Evolutionary conservation across 2,797 vertebrate species (phyloP), one percentile per base, ranked within the genome.

Genomic region (Geotria australis): DNA sequence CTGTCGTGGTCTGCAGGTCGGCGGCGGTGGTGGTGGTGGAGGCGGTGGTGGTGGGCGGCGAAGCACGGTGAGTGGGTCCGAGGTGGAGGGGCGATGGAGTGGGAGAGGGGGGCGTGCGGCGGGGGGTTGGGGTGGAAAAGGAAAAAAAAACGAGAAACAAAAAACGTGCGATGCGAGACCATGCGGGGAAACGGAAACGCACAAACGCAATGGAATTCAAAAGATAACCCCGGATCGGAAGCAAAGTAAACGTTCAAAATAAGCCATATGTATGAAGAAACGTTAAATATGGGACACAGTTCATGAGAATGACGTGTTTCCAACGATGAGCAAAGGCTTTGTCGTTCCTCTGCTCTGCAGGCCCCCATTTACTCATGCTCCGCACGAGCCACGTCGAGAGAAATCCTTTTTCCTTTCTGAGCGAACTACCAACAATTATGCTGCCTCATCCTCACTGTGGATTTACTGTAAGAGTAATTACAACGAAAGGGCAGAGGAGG

Each of bases 1-100:
- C 80, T 80, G 60, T 81, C 75, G 65, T 81, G 75, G 74, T 85
- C 84, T 94, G 71, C 57, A 8, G 3, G 14, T 57, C 53, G 46
- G 60, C 48, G 12, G 64, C 62, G 15, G 57, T 57, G 3, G 56
- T 46, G n/a, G 58, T 60, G 61, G 59, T 10, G 63, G 63, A 58
- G 68, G 62, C 7, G 62, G 56, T 55, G 66, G 68, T 63, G 63
- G 61, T 15, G 66, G 68, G 61, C 57, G 57, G 68, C n/a, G 59
- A 58, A 65, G 66, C 45, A 62, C 57, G 62, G 61, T 59, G 45
- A 58, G 49, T 1, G 61, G 57, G 56, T 61, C 11, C 14, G 2
- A 55, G 64, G 68, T 63, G 68, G 56, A 58, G 68, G 59, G 64
- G 56, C 58, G 53, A 63, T 58, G 60, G 57, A 46, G 57, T 13